Base-by-base conservation (phyloP, 2,888 invertebrate genomes). In the Hydropsyche betteni region DNA sequence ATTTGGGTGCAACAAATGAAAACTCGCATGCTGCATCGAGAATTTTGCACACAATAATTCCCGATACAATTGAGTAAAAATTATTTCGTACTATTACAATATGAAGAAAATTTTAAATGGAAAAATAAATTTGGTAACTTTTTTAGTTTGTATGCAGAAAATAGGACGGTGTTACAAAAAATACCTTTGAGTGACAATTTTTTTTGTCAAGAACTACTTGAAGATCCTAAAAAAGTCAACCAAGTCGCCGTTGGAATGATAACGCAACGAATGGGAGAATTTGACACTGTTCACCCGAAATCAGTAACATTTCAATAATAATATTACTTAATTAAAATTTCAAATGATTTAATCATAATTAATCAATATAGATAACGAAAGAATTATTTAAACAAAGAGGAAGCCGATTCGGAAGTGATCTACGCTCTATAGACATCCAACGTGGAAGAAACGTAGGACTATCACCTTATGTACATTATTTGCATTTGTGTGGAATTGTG, bases 11-110 rank as follows among this genome's bases (percentile, higher is more conserved):
- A 2, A 82, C 88, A 0, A 91, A 91, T 82, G 88, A 87, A 72
- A 91, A 91, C 81, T 89, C 91, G 0, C 87, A 90, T 0, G 91
- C 90, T 14, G 91, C 91, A 0, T 90, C 90, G 81, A 84, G 91
- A 81, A 88, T 90, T 81, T 90, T 91, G 79, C 91, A 91, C 82
- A 86, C 89, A 0, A 85, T 91, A 80, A 88, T 92, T 75, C 86
- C 84, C 77, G 87, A 87, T 34, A 81, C 84, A 80, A 80, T 87
- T 51, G 85, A 87, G 88, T 88, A 82, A 83, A 86, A 83, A 12
- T n/a, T 1, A 16, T 44, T 44, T 44, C 10, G 6, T 16, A 24
- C 12, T 3, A 24, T 2, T 58, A 8, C 58, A 58, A 6, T 2
- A 44, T 44, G 44, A 8, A 4, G 44, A 44, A 8, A 44, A 6